phyloP scores from a whole-genome alignment of 2,797 vertebrate genomes.

The Scomberomorus guttatus region DNA sequence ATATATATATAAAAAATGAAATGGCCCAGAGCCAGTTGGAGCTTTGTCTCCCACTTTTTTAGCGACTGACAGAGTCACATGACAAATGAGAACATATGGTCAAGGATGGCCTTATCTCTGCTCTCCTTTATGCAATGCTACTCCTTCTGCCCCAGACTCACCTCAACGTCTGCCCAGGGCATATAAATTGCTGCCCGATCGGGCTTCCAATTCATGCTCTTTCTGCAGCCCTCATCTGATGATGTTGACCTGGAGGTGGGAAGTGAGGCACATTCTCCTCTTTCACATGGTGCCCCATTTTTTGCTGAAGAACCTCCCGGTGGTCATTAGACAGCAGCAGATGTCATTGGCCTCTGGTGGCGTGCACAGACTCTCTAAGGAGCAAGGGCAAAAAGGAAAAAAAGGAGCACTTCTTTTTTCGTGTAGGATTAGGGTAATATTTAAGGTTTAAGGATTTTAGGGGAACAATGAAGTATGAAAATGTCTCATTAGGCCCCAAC shows the following conservation, averaged over 20 bases:
- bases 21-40: neutral
- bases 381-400: neutral
- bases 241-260: slow-evolving; percentile 28
- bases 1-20: slow-evolving; percentile 14
- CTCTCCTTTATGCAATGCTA: slow-evolving; percentile 23
- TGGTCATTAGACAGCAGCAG: slow-evolving; percentile 32
- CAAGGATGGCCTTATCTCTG: slow-evolving; percentile 36
- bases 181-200: slow-evolving; percentile 10
- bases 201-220: slow-evolving; percentile 18
- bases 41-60: slow-evolving; percentile 4
- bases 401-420: neutral
- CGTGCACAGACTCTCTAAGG: slow-evolving; percentile 35
- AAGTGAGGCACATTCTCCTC: slow-evolving; percentile 16
- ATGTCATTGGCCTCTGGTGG: slow-evolving; percentile 22
- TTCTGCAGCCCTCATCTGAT: slow-evolving; percentile 22
- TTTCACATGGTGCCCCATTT: neutral
- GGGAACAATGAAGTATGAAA: neutral
- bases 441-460: slow-evolving; percentile 1
- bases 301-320: slow-evolving; percentile 9
- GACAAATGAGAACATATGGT: slow-evolving; percentile 54
- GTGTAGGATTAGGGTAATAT: neutral
- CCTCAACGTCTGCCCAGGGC: slow-evolving; percentile 21
- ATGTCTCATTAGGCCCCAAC: neutral
- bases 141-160: slow-evolving; percentile 29
- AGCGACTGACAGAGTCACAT: slow-evolving; percentile 20